These are phyloP conservation scores for Drosophila glabriapex DNA, from an alignment of 2,888 invertebrate genomes.

Conservation along the genomic window DNA sequence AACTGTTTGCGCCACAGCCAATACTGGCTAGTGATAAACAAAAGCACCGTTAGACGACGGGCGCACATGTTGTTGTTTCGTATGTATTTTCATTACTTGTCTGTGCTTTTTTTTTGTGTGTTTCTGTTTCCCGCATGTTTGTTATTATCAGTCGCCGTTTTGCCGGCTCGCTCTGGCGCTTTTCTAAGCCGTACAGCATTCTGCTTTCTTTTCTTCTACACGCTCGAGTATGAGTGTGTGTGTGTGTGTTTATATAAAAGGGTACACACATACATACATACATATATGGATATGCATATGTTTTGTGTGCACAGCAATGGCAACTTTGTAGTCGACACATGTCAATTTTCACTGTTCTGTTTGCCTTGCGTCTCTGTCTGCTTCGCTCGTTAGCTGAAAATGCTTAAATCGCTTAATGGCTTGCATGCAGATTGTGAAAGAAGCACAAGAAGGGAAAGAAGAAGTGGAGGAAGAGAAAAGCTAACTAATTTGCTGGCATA, in stretches of 20 bases:
- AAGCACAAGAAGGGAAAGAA: neutral
- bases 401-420: conserved; percentile 22
- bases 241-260: neutral
- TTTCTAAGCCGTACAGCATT: conserved; percentile 50
- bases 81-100: conserved; percentile 2
- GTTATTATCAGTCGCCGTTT: conserved; percentile 33
- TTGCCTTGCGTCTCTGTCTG: conserved; percentile 16
- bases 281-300: neutral
- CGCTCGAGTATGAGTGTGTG: neutral
- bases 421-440: conserved; percentile 16
- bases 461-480: neutral
- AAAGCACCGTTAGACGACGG: conserved; percentile 58
- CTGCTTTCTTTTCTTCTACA: conserved; percentile 42
- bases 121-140: conserved; percentile 27
- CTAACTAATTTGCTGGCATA: conserved; percentile 57
- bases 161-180: conserved; percentile 50
- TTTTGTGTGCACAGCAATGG: conserved; percentile 29
- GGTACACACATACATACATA: neutral
- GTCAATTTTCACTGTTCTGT: conserved; percentile 60
- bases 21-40: conserved; percentile 57
- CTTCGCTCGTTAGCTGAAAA: conserved; percentile 36
- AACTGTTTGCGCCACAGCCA: conserved; percentile 27
- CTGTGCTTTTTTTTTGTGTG: conserved; percentile 3
- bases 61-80: conserved; percentile 49
- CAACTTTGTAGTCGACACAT: conserved; percentile 53